phyloP scores from a whole-genome alignment of 2,797 vertebrate species.

The Rhynchonycteris naso region DNA sequence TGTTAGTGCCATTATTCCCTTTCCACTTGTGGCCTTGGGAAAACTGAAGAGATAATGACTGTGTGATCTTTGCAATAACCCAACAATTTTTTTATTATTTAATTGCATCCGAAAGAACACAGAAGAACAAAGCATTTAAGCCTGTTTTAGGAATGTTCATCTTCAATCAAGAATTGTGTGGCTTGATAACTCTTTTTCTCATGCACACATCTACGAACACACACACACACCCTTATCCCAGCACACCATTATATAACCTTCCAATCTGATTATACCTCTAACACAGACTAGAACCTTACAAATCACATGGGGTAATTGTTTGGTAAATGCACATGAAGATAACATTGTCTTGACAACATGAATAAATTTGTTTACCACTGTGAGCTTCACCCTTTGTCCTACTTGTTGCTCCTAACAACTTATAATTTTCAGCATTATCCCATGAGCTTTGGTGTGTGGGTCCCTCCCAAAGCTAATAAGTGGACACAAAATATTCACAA shows the following conservation, averaged over 20 bases:
- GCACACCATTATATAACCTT: not conserved
- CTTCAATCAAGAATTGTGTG: not conserved
- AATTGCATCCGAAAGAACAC: not conserved
- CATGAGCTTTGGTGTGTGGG: not conserved
- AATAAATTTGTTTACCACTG: not conserved
- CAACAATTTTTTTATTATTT: not conserved
- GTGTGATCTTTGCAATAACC: not conserved
- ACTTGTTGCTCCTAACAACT: not conserved
- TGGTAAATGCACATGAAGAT: not conserved
- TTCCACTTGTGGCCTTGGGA: not conserved
- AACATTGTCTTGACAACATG: not conserved
- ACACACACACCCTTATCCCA: not conserved
- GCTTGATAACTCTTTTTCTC: not conserved
- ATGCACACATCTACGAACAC: not conserved
- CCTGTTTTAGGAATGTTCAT: not conserved
- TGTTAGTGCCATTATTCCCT: not conserved
- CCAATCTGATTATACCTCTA: not conserved
- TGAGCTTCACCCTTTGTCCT: not conserved
- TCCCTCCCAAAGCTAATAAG: not conserved
- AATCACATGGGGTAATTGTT: not conserved
- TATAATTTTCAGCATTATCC: not conserved
- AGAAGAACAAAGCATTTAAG: not conserved
- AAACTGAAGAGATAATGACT: not conserved
- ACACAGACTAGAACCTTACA: not conserved
- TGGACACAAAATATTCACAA: not conserved